These are phyloP conservation scores for Hassar affinis DNA, from an alignment of 2,113 vertebrate species.

Conservation along the genomic window DNA sequence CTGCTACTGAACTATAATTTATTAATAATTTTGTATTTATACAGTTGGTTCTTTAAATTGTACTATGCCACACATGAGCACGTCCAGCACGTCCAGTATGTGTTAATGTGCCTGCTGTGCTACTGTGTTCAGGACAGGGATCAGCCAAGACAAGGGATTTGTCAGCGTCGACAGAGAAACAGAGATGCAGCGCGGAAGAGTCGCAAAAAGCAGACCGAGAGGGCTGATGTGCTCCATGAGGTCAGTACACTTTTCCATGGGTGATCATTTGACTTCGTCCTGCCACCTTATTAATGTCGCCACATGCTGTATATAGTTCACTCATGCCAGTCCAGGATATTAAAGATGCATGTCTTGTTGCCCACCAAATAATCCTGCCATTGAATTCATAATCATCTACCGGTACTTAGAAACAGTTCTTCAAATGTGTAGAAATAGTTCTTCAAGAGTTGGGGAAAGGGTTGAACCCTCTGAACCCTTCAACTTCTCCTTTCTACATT, in stretches of 20 bases:
- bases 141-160: conserved; percentile 1
- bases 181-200: conserved; percentile 75
- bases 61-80: neutral
- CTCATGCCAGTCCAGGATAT: neutral
- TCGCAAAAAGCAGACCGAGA: conserved; percentile 77
- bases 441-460: neutral
- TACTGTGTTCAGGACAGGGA: conserved; percentile 49
- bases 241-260: conserved; percentile 54
- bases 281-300: neutral
- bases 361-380: neutral
- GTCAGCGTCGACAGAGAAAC: conserved; percentile 73
- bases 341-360: neutral
- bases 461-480: neutral
- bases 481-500: neutral
- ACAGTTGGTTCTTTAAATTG: neutral
- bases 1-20: too few relatives aligned
- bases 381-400: neutral
- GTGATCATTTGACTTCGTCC: neutral
- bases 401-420: too few relatives aligned
- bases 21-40: too few relatives aligned
- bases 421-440: neutral
- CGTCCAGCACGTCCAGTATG: neutral
- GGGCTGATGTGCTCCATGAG: conserved; percentile 80
- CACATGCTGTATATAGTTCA: neutral
- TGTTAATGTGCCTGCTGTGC: neutral